Base-by-base conservation (phyloP, 2,797 vertebrate genomes). In the Sphenopsis melanotis region DNA sequence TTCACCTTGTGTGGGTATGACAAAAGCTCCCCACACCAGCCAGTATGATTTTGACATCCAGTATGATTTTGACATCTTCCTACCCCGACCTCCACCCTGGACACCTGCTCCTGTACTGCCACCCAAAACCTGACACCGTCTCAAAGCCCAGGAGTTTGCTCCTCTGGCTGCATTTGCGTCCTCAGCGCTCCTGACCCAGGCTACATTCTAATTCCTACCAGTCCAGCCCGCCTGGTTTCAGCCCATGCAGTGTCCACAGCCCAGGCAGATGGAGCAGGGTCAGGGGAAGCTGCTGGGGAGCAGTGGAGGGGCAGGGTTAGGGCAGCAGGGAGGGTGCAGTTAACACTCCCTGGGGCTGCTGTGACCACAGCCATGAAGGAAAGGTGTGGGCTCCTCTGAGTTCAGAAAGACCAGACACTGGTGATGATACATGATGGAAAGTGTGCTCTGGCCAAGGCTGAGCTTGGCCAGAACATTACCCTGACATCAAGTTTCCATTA, bases 401-500 rank as follows among this genome's bases (percentile, higher is more conserved):
- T 29, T 86, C 46, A 77, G 77, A 87, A 88, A 39, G 26, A 84
- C 27, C 41, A 46, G 44, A 90, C 69, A 66, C 69, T 11, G 17
- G 42, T 69, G 59, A 72, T 37, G 42, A 69, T 46, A 59, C 63
- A 26, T 23, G 59, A 52, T 22, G 70, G 55, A 76, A 80, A 81
- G 30, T 41, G 32, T 27, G 46, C 19, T 59, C 30, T 52, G 79
- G 74, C 34, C 52, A 74, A 76, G 59, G 56, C 30, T 87, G 46
- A 83, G 21, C 42, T 91, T 49, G 63, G 77, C 66, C 70, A 36
- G 59, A 79, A 53, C 17, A 77, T 47, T 23, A 56, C 19, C 27
- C 49, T 87, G 49, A 70, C 52, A 56, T 74, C 60, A 63, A 82
- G 20, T 70, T 84, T 91, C 82, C 71, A 15, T 82, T 80, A 37